Conservation (phyloP, 2,888 invertebrate genomes). For the Drosophila mimetica region DNA sequence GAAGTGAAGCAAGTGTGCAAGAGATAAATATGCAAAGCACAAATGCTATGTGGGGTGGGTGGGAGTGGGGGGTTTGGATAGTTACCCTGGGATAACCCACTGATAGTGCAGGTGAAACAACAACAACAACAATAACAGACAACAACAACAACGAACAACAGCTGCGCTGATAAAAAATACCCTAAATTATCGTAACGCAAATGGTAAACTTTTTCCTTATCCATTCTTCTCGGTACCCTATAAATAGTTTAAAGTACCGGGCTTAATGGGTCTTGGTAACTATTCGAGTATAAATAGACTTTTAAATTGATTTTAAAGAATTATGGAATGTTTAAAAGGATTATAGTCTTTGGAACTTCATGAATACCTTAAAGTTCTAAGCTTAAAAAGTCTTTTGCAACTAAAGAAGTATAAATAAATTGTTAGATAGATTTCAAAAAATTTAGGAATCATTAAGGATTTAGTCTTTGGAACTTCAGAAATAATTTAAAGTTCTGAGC, state of each 20-base stretch:
- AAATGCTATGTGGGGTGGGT: conserved; percentile 5
- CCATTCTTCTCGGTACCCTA: conserved; percentile 5
- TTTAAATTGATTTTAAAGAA: background rate
- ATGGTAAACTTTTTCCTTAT: conserved; percentile 35
- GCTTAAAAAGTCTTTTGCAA: background rate
- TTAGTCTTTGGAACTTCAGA: background rate
- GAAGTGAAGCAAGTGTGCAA: conserved; percentile 62
- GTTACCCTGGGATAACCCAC: conserved; percentile 39
- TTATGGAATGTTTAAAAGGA: no score
- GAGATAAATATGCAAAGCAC: conserved; percentile 76
- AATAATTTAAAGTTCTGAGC: conserved; percentile 10
- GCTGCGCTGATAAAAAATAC: conserved; percentile 70
- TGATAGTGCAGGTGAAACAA: conserved; percentile 69
- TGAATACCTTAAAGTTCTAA: conserved; percentile 8
- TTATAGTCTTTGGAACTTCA: background rate
- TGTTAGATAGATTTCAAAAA: no score
- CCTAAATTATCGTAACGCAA: conserved; percentile 67
- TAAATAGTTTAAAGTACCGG: conserved; percentile 17
- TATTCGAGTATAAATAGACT: background rate
- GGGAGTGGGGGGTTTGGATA: conserved; percentile 10
- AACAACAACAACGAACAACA: conserved; percentile 46
- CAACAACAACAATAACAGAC: conserved; percentile 42
- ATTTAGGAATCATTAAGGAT: background rate
- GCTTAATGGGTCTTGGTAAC: conserved; percentile 1
- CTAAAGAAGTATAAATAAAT: background rate